These are phyloP conservation scores for Porites divaricata DNA, from an alignment of 92 coral and sea anemone genomes.

Conservation along the genomic window DNA sequence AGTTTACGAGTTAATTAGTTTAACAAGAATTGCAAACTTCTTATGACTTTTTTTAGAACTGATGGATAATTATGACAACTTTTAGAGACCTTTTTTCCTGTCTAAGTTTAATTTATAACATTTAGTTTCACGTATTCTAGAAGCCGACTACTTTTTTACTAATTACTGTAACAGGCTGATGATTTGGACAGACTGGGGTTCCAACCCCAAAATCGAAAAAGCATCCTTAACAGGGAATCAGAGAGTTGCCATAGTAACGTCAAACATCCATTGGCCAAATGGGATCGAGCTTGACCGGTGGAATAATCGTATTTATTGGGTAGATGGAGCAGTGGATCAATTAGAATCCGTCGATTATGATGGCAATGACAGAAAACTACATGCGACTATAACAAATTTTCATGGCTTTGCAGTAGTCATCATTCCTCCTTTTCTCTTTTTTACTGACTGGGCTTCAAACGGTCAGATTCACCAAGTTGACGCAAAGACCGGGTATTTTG, in stretches of 20 bases:
- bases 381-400: constrained; percentile 11
- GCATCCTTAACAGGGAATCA: constrained; percentile 53
- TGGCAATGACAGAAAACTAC: constrained; percentile 42
- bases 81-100: too few species aligned
- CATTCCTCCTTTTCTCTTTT: constrained; percentile 37
- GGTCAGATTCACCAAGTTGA: constrained; percentile 34
- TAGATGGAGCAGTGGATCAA: constrained; percentile 51
- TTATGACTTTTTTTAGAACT: too few species aligned
- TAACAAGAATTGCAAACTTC: too few species aligned
- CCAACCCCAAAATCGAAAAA: constrained; percentile 49
- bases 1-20: too few species aligned
- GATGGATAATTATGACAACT: too few species aligned
- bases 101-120: too few species aligned
- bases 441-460: constrained; percentile 52
- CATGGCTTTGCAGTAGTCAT: constrained; percentile 55
- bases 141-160: background rate
- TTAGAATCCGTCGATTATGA: constrained; percentile 61
- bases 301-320: constrained; percentile 56
- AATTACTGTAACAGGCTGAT: constrained; percentile 33
- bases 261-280: constrained; percentile 61
- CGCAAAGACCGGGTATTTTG: constrained; percentile 18
- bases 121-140: too few species aligned
- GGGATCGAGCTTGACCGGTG: constrained; percentile 51
- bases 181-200: constrained; percentile 80
- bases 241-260: constrained; percentile 37